phyloP scores from a whole-genome alignment of 2,888 invertebrate species.

The Troides aeacus region DNA sequence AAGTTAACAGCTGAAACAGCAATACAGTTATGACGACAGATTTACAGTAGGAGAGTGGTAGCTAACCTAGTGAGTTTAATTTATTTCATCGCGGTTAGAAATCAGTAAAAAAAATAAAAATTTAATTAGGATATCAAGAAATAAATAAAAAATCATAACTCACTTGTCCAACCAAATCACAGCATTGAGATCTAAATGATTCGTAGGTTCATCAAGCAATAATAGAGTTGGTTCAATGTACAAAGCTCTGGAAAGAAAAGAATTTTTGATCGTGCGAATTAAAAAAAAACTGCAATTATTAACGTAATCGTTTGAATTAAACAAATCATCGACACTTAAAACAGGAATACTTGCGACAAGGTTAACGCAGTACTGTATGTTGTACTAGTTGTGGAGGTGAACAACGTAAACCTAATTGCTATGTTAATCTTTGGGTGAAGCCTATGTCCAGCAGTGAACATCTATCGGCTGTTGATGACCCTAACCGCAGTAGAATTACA shows the following conservation, averaged over 20 bases:
- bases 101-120: not conserved
- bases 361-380: too few species aligned
- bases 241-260: constrained; percentile 84
- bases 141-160: constrained; percentile 48
- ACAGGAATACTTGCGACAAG: too few species aligned
- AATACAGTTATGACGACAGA: too few species aligned
- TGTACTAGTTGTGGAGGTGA: too few species aligned
- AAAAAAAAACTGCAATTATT: not conserved
- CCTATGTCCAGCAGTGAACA: not conserved
- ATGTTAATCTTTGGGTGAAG: not conserved
- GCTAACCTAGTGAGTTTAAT: too few species aligned
- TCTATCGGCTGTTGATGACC: too few species aligned
- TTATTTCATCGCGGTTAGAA: not conserved
- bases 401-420: not conserved
- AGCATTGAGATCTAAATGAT: constrained; percentile 99
- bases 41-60: too few species aligned
- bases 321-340: too few species aligned
- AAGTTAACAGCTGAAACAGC: too few species aligned
- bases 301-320: too few species aligned
- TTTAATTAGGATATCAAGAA: constrained; percentile 36
- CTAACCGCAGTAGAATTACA: too few species aligned
- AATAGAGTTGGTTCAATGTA: constrained; percentile 98
- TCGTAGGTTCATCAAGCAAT: constrained; percentile 98
- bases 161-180: constrained; percentile 99
- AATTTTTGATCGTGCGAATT: not conserved